Evolutionary conservation across 1,140 invertebrate genomes (phyloP).

Genomic region (Eumeta japonica): DNA sequence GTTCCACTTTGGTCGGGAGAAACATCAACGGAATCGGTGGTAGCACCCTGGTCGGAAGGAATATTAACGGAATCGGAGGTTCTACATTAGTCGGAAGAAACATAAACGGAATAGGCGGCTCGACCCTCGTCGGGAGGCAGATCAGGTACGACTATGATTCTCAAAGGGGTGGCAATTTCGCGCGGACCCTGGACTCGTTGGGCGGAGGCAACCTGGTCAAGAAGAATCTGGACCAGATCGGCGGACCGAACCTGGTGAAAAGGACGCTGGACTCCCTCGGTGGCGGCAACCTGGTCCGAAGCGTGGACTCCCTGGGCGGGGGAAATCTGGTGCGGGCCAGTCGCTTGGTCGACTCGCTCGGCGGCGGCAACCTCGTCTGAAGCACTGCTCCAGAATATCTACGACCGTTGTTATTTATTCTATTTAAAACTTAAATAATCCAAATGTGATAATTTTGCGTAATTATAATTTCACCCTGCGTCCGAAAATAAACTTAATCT

Average conservation of each 20-base stretch:
- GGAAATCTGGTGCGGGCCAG: constrained; percentile 35
- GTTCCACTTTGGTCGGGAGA: constrained; percentile 12
- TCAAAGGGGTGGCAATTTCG: constrained; percentile 47
- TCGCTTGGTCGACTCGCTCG: constrained; percentile 44
- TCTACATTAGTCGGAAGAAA: constrained; percentile 26
- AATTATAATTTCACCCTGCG: too few species aligned
- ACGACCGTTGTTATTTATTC: too few species aligned
- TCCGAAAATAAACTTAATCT: too few species aligned
- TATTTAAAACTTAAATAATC: too few species aligned
- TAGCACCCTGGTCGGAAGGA: constrained; percentile 18
- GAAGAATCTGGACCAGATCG: constrained; percentile 53
- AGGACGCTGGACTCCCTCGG: constrained; percentile 44
- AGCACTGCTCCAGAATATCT: too few species aligned
- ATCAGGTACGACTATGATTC: constrained; percentile 42
- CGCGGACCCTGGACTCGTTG: constrained; percentile 40
- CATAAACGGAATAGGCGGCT: constrained; percentile 26
- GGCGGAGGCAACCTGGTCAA: constrained; percentile 48
- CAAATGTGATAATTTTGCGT: too few species aligned
- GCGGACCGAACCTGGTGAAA: constrained; percentile 50
- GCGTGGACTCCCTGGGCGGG: constrained; percentile 49
- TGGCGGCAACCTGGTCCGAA: constrained; percentile 47
- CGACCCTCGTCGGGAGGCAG: constrained; percentile 20
- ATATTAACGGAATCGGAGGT: constrained; percentile 15
- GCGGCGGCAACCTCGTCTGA: constrained; percentile 42
- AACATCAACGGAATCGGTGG: constrained; percentile 30